Evolutionary conservation across 2,113 vertebrate genomes (phyloP).

Genomic region (Antennarius striatus): DNA sequence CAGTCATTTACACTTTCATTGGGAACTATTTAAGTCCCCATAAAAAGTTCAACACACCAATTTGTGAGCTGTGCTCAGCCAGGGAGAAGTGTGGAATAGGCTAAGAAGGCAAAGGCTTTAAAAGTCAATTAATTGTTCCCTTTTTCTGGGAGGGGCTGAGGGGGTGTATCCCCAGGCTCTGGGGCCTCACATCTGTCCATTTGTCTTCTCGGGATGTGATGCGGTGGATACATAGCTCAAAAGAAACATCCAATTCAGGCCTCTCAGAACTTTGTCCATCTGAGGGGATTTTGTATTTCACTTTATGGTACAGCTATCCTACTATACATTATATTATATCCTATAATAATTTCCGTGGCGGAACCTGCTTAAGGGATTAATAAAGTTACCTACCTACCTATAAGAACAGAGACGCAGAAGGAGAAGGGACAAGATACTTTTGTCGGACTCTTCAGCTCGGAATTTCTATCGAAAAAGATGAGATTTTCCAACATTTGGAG

Average conservation of each 20-base stretch:
- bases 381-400: no score
- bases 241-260: conserved; percentile 66
- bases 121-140: conserved; percentile 82
- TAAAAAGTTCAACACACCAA: conserved; percentile 82
- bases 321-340: conserved; percentile 58
- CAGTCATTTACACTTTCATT: conserved; percentile 83
- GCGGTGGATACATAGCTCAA: conserved; percentile 45
- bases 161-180: conserved; percentile 46
- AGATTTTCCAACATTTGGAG: conserved; percentile 39
- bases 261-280: conserved; percentile 47
- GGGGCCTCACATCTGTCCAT: conserved; percentile 76
- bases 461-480: conserved; percentile 30
- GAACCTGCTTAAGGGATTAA: background rate
- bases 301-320: conserved; percentile 74
- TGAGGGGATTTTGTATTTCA: conserved; percentile 72
- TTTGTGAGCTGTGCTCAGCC: conserved; percentile 82
- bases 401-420: conserved; percentile 24
- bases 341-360: no score
- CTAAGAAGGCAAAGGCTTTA: conserved; percentile 76
- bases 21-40: conserved; percentile 80
- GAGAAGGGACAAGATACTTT: conserved; percentile 27
- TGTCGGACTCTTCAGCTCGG: conserved; percentile 26
- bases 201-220: conserved; percentile 62
- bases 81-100: conserved; percentile 72
- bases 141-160: conserved; percentile 55